Conservation (phyloP, 2,113 vertebrate species). For the Anhinga anhinga region DNA sequence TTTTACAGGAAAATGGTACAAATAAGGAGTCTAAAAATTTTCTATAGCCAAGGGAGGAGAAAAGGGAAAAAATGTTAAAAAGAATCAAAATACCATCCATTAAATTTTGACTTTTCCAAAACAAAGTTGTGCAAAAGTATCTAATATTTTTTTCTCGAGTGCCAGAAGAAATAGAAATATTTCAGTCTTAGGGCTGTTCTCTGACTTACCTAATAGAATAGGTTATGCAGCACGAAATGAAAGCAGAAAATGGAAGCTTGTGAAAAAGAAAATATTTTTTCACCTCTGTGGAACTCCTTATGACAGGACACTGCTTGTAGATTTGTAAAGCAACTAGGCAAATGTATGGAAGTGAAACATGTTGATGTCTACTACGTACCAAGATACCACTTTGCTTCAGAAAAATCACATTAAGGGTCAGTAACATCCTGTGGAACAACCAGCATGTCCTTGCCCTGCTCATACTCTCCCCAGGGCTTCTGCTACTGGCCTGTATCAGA, state of each 20-base stretch:
- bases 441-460: not conserved
- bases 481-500: not conserved
- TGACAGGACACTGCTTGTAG: not conserved
- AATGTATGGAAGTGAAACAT: not conserved
- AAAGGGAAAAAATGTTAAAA: not conserved
- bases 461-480: not conserved
- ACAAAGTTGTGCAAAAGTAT: not conserved
- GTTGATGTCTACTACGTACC: not conserved
- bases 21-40: not conserved
- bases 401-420: not conserved
- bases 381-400: not conserved
- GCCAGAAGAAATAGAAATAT: not conserved
- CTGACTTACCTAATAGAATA: not conserved
- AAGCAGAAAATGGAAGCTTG: not conserved
- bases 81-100: not conserved
- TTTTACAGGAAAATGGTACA: not conserved
- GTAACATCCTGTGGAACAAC: not conserved
- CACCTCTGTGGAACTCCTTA: not conserved
- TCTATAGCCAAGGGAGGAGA: not conserved
- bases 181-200: not conserved
- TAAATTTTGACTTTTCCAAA: not conserved
- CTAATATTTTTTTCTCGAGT: not conserved
- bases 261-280: not conserved
- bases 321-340: not conserved
- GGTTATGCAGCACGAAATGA: not conserved